Percentiles rank a stretch among this genome's conserved stretches.
These are phyloP conservation scores for Paracentrotus lividus DNA, from an alignment of 53 echinoderm and acorn worm species.

Conservation along the genomic window DNA sequence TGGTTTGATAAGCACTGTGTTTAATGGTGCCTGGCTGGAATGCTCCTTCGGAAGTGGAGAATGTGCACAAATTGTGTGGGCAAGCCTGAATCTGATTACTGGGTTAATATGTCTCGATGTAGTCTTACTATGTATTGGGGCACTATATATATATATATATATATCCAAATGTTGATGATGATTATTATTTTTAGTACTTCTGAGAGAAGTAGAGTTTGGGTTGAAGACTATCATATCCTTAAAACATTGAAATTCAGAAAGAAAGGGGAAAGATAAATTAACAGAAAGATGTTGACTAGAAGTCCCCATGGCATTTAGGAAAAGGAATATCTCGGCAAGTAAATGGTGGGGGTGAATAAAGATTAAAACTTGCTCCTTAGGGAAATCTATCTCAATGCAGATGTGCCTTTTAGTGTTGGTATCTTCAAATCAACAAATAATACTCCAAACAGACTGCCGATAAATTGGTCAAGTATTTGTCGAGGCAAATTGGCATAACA, in stretches of 20 bases:
- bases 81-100: no score
- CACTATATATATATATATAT: no score
- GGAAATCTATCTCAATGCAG: slow-evolving; percentile 2
- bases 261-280: background rate
- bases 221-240: background rate
- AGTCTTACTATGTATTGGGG: no score
- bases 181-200: background rate
- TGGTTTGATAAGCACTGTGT: no score
- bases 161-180: no score
- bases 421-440: background rate
- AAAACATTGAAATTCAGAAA: background rate
- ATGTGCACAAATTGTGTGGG: no score
- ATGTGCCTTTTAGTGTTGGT: background rate
- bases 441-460: background rate
- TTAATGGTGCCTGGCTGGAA: no score
- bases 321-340: background rate
- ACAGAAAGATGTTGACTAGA: background rate
- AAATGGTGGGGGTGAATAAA: background rate
- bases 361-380: background rate
- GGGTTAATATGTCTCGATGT: no score
- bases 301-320: background rate
- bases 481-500: background rate
- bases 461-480: background rate
- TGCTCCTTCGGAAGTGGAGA: no score
- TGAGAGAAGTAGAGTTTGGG: background rate